Evolutionary conservation across 2,113 vertebrate genomes (phyloP).

Genomic region (Sceloporus tristichus): DNA sequence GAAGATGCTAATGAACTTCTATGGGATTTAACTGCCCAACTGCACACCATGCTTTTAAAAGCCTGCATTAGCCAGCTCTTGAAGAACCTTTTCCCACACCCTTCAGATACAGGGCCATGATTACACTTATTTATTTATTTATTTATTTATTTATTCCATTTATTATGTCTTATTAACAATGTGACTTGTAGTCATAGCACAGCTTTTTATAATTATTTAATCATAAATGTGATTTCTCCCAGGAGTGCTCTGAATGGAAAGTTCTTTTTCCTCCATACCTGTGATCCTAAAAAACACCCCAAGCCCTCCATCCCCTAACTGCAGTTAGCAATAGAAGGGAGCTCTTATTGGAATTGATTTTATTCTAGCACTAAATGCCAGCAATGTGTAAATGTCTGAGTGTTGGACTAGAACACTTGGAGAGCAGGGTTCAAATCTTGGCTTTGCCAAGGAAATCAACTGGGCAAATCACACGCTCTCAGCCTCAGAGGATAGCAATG

Average conservation of each 20-base stretch:
- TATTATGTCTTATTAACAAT: not conserved
- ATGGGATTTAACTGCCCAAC: not conserved
- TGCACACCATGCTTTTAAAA: not conserved
- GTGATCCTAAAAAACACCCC: not conserved
- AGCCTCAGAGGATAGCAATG: no score
- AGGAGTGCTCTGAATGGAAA: not conserved
- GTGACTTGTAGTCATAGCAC: not conserved
- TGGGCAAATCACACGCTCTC: no score
- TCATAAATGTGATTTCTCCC: not conserved
- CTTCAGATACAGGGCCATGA: not conserved
- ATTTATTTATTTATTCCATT: no score
- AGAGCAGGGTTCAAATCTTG: no score
- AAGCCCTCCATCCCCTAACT: not conserved
- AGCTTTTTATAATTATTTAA: not conserved
- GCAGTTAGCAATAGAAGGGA: not conserved
- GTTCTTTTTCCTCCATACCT: not conserved
- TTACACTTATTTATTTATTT: no score
- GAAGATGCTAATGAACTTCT: conserved; percentile 29
- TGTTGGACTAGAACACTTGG: no score
- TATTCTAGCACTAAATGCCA: no score
- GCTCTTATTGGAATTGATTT: not conserved
- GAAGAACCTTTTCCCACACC: no score
- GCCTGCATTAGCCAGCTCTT: not conserved
- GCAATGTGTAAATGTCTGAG: no score
- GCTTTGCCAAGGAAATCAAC: no score